Evolutionary conservation across 2,113 vertebrate genomes (phyloP).

Genomic region (Nycticebus coucang): DNA sequence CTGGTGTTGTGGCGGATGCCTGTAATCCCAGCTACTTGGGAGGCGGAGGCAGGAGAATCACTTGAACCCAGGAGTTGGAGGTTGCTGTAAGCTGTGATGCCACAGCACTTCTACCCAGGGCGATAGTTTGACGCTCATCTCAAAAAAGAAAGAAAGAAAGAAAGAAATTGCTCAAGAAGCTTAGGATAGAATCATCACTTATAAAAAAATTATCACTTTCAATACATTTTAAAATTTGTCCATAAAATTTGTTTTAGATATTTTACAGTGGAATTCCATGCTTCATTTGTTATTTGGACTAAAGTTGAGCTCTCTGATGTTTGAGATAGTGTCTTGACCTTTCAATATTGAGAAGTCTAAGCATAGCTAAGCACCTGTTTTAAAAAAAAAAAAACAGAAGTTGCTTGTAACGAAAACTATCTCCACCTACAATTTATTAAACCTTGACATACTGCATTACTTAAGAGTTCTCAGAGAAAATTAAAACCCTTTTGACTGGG

Average conservation of each 20-base stretch:
- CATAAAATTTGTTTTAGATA: neutral
- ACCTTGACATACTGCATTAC: conserved; percentile 87
- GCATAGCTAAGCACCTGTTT: conserved; percentile 69
- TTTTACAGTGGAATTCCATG: conserved; percentile 2
- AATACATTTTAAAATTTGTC: neutral
- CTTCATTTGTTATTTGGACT: neutral
- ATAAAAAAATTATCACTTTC: conserved; percentile 21
- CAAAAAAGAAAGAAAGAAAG: no score
- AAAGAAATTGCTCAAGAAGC: conserved; percentile 35
- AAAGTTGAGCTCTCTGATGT: neutral
- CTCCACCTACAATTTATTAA: conserved; percentile 84
- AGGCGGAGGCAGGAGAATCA: no score
- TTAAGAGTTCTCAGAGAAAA: conserved; percentile 87
- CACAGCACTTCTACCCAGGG: no score
- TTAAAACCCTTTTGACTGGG: conserved; percentile 88
- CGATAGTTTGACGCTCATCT: no score
- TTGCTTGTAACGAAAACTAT: conserved; percentile 74
- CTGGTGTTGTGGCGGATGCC: no score
- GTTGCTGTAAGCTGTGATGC: no score
- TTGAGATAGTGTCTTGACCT: conserved; percentile 9
- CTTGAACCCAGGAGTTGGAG: no score
- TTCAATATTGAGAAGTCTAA: neutral
- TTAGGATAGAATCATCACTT: neutral
- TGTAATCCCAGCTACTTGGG: no score
- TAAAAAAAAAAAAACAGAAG: conserved; percentile 46